phyloP scores from a whole-genome alignment of 2,797 vertebrate species.

The Lagocephalus sceleratus region DNA sequence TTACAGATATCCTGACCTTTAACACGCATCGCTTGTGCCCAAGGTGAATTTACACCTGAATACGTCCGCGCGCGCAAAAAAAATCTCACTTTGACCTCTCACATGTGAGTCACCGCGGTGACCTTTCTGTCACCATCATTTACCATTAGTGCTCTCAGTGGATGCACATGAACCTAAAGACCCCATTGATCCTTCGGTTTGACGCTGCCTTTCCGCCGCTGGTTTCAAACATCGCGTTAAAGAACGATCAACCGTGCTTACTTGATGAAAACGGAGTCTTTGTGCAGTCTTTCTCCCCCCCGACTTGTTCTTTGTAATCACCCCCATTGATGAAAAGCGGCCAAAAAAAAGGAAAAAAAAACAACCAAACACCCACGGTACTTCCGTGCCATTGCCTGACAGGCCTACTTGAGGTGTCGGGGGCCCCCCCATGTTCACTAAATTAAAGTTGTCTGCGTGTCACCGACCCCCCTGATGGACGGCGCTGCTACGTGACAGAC shows the following conservation, averaged over 20 bases:
- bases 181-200: too few relatives aligned
- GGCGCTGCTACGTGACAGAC: constrained; percentile 71
- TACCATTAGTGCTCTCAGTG: neutral
- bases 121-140: constrained; percentile 2
- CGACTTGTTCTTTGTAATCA: constrained; percentile 33
- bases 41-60: constrained; percentile 16
- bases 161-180: too few relatives aligned
- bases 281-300: constrained; percentile 3
- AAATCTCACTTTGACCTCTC: constrained; percentile 6
- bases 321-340: constrained; percentile 61
- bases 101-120: constrained; percentile 19
- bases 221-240: neutral
- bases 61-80: neutral
- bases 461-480: constrained; percentile 71
- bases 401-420: constrained; percentile 45
- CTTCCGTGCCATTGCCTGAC: constrained; percentile 49
- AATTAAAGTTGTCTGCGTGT: constrained; percentile 68
- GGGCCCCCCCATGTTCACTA: constrained; percentile 57
- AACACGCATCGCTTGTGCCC: neutral
- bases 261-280: neutral
- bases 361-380: constrained; percentile 63
- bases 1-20: constrained; percentile 25
- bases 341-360: constrained; percentile 36
- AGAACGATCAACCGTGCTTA: too few relatives aligned
- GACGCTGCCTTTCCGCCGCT: neutral